These are phyloP conservation scores for Manduca sexta DNA, from an alignment of 1,140 invertebrate genomes.

Conservation along the genomic window DNA sequence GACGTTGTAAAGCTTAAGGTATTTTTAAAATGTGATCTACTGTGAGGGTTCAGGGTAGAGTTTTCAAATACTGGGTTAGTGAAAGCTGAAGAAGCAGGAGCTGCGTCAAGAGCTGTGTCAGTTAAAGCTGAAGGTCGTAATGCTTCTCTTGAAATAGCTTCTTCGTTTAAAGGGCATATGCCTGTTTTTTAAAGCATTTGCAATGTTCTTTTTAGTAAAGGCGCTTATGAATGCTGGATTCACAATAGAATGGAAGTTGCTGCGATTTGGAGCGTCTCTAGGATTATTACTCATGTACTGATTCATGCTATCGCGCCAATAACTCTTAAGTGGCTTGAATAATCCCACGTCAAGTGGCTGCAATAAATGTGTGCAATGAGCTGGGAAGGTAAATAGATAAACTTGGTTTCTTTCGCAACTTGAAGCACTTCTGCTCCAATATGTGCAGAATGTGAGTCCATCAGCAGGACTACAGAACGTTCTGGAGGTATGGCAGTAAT, in stretches of 20 bases:
- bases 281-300: constrained; percentile 6
- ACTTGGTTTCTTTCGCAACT: constrained; percentile 11
- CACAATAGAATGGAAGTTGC: constrained; percentile 3
- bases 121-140: neutral
- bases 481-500: constrained; percentile 22
- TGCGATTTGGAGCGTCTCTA: neutral
- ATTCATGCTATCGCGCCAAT: constrained; percentile 1
- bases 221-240: constrained; percentile 1
- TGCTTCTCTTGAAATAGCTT: neutral
- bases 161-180: constrained; percentile 2
- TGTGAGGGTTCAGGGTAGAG: no score
- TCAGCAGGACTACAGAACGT: constrained; percentile 42
- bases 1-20: no score
- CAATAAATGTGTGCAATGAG: constrained; percentile 7
- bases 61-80: no score
- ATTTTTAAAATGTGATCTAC: no score
- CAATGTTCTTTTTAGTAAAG: constrained; percentile 2
- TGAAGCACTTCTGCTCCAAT: constrained; percentile 13
- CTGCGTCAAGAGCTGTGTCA: neutral
- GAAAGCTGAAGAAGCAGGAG: no score
- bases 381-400: constrained; percentile 5
- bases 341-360: constrained; percentile 1
- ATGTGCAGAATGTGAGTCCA: constrained; percentile 60
- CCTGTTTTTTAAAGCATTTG: constrained; percentile 1
- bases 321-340: neutral